Percentiles rank a stretch among this genome's conserved stretches.
These are phyloP conservation scores for Drosophila nigritarsus DNA, from an alignment of 2,888 invertebrate genomes.

Conservation along the genomic window DNA sequence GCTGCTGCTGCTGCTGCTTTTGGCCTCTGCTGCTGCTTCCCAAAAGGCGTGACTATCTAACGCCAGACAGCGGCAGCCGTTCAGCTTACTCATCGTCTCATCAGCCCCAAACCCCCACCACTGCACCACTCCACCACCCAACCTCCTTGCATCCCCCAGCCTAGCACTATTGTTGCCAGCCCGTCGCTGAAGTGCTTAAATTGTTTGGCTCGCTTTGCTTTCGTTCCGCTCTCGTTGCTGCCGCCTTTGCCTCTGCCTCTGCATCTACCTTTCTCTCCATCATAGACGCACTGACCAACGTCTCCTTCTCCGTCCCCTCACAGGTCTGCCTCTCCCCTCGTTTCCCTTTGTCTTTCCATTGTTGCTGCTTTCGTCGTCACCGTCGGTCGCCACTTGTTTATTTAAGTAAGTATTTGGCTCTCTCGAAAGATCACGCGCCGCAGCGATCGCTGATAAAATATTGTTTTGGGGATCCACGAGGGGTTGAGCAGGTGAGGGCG, in stretches of 20 bases:
- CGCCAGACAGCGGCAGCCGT: constrained; percentile 58
- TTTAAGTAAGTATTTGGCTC: constrained; percentile 58
- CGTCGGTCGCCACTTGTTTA: constrained; percentile 63
- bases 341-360: background rate
- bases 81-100: constrained; percentile 65
- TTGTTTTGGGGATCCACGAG: constrained; percentile 21
- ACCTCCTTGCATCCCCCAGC: background rate
- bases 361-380: constrained; percentile 57
- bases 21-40: constrained; percentile 34
- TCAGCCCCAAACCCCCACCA: constrained; percentile 20
- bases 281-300: constrained; percentile 22
- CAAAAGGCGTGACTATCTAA: constrained; percentile 67
- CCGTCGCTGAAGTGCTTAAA: constrained; percentile 15
- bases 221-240: constrained; percentile 58
- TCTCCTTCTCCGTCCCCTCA: constrained; percentile 38
- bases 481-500: background rate
- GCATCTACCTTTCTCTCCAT: background rate
- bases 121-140: background rate
- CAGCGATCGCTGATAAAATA: constrained; percentile 71
- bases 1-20: constrained; percentile 9
- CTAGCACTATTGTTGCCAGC: background rate
- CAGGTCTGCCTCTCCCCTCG: background rate
- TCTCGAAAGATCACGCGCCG: constrained; percentile 72
- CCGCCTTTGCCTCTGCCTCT: constrained; percentile 3
- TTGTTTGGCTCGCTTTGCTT: constrained; percentile 32